A percentile compares a stretch with the other conserved stretches of the same genome.
Conservation (phyloP, 1,140 invertebrate species). For the Cyphomyrmex costatus region DNA sequence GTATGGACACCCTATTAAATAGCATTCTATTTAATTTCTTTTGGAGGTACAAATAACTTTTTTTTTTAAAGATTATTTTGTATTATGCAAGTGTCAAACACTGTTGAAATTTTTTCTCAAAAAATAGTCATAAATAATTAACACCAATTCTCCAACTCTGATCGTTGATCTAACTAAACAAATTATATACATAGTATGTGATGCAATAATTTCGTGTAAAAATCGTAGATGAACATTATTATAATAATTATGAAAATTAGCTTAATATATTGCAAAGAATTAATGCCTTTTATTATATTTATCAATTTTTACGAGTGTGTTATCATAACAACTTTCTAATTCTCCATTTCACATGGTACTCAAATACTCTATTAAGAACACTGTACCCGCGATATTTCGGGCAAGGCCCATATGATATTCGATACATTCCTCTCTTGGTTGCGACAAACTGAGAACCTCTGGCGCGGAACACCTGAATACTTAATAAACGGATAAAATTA, state of each 20-base stretch:
- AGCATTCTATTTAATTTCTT: slow-evolving; percentile 27
- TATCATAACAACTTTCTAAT: not conserved
- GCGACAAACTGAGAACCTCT: slow-evolving; percentile 81
- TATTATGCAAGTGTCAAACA: not conserved
- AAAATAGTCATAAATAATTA: not conserved
- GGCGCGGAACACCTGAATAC: slow-evolving; percentile 86
- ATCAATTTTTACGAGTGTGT: not conserved
- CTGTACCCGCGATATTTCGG: not conserved
- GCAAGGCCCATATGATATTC: not conserved
- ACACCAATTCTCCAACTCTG: not conserved
- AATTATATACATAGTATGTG: not conserved
- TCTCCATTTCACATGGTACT: not conserved
- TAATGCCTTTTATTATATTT: not conserved
- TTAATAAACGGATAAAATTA: slow-evolving; percentile 87
- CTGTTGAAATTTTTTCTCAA: not conserved
- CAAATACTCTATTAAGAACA: not conserved
- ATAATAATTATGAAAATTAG: not conserved
- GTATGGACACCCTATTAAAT: not conserved
- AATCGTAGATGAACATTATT: not conserved
- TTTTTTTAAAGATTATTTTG: not conserved
- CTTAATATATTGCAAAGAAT: not conserved
- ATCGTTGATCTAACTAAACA: not conserved
- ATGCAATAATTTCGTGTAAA: not conserved
- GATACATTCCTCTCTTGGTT: slow-evolving; percentile 30
- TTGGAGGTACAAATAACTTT: not conserved